Evolutionary conservation across 2,113 vertebrate genomes (phyloP).

Genomic region (Macrotis lagotis): DNA sequence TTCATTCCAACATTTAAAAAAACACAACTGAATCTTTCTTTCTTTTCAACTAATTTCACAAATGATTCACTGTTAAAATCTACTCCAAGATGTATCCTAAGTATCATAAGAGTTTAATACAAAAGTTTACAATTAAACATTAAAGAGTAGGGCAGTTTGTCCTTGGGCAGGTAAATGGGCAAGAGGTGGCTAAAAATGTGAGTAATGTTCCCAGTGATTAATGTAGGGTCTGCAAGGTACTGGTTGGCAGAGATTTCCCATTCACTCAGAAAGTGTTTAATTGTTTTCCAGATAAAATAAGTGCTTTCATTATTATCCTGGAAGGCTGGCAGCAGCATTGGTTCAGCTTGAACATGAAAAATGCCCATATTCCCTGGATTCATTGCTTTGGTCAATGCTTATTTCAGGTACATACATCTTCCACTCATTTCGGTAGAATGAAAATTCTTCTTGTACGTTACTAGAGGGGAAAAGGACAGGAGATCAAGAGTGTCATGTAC

Average conservation of each 20-base stretch:
- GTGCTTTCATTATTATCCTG: conserved; percentile 35
- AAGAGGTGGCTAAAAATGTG: not conserved
- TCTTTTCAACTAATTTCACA: not conserved
- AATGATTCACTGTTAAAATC: not conserved
- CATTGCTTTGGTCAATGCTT: not conserved
- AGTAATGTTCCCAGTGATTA: conserved; percentile 2
- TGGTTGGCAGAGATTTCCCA: not conserved
- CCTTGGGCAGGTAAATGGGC: not conserved
- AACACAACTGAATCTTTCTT: not conserved
- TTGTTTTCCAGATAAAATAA: conserved; percentile 20
- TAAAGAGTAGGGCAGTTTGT: conserved; percentile 13
- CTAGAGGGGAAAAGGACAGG: conserved; percentile 40
- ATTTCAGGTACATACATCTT: conserved; percentile 49
- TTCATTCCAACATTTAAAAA: not conserved
- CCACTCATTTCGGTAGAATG: conserved; percentile 42
- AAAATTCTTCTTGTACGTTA: conserved; percentile 7
- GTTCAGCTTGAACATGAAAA: conserved; percentile 27
- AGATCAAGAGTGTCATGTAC: conserved; percentile 60
- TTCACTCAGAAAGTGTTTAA: conserved; percentile 21
- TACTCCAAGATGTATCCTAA: not conserved
- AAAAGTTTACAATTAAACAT: conserved; percentile 5
- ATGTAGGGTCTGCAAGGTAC: not conserved
- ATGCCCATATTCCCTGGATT: conserved; percentile 35
- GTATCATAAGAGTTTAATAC: conserved; percentile 30
- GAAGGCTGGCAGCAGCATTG: not conserved